Conservation (phyloP, 92 coral and sea anemone species). For the Palythoa caribaeorum region DNA sequence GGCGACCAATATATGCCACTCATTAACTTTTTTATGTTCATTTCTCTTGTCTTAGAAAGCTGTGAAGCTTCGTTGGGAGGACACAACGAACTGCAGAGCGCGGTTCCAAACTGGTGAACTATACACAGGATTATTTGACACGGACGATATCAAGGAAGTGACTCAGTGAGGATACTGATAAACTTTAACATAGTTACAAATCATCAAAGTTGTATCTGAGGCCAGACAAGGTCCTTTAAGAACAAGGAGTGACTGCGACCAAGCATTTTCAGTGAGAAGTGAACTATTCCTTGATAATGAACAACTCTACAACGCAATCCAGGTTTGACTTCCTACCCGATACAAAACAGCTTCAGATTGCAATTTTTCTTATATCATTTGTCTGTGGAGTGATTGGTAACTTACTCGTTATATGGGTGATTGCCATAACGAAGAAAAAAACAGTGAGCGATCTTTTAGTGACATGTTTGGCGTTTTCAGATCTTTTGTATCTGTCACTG, state of each 20-base stretch:
- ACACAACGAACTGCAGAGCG: background rate
- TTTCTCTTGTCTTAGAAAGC: background rate
- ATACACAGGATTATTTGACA: background rate
- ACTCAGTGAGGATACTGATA: too few relatives aligned
- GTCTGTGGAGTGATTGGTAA: slow-evolving; percentile 31
- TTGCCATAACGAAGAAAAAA: slow-evolving; percentile 20
- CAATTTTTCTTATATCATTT: slow-evolving; percentile 14
- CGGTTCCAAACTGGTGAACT: background rate
- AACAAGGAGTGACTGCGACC: background rate
- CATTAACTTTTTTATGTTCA: background rate
- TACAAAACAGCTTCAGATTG: background rate
- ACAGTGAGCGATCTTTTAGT: slow-evolving; percentile 38
- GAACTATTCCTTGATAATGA: background rate
- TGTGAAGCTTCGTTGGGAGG: background rate
- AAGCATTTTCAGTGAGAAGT: background rate
- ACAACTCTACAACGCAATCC: background rate
- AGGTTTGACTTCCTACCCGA: background rate
- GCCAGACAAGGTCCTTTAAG: too few relatives aligned
- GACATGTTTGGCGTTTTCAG: slow-evolving; percentile 21
- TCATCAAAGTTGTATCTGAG: background rate
- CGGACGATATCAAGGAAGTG: background rate
- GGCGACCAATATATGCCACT: background rate
- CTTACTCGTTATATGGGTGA: slow-evolving; percentile 19
- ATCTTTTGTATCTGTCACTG: slow-evolving; percentile 22
- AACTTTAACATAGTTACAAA: background rate